phyloP scores from a whole-genome alignment of 2,888 invertebrate species.

The Coelogynopora nodosa region DNA sequence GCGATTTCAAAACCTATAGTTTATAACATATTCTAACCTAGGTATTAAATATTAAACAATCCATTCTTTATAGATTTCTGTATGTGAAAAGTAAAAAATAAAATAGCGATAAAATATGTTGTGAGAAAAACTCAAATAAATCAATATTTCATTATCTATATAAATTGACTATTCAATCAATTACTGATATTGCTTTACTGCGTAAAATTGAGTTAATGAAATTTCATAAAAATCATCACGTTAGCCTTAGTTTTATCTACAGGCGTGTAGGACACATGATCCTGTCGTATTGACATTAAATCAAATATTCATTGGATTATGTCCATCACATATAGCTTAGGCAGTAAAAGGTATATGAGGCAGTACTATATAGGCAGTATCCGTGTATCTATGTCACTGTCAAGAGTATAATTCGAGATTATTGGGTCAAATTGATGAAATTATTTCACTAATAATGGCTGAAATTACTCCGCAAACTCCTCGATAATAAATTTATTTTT shows the following conservation, averaged over 20 bases:
- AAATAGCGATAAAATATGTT: no score
- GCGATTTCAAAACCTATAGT: no score
- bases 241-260: neutral
- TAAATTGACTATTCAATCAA: neutral
- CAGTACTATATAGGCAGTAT: neutral
- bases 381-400: no score
- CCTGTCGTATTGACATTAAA: neutral
- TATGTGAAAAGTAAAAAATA: no score
- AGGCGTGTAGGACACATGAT: neutral
- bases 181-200: neutral
- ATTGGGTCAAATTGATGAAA: neutral
- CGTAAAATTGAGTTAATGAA: neutral
- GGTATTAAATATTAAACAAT: no score
- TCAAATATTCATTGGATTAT: neutral
- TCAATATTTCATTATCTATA: neutral
- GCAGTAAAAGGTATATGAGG: neutral
- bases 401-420: neutral
- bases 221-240: neutral
- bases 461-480: neutral
- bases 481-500: no score
- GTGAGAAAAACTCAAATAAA: neutral
- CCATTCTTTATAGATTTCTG: no score
- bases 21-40: no score
- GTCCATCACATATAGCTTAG: neutral
- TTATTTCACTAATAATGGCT: neutral